Percentiles rank a stretch among this genome's conserved stretches.
These are phyloP conservation scores for Meteorus sp. DNA, from an alignment of 1,140 invertebrate genomes.

Conservation along the genomic window DNA sequence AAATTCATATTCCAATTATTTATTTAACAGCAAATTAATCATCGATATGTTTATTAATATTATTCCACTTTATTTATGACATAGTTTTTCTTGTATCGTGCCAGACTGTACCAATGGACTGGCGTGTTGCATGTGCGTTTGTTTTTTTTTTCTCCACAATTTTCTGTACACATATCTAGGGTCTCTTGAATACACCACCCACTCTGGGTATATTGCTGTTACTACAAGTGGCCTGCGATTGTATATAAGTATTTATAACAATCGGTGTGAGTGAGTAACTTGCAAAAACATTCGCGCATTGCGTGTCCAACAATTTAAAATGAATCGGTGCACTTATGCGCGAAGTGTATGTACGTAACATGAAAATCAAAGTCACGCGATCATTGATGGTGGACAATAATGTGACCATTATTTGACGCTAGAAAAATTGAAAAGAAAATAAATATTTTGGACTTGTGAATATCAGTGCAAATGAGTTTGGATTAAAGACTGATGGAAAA, in stretches of 20 bases:
- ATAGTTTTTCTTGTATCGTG: too few relatives aligned
- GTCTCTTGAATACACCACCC: too few relatives aligned
- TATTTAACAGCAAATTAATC: too few relatives aligned
- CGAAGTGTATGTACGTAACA: slow-evolving; percentile 31
- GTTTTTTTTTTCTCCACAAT: too few relatives aligned
- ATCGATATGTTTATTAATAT: too few relatives aligned
- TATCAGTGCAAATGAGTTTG: neutral
- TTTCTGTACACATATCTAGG: too few relatives aligned
- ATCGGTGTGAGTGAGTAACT: neutral
- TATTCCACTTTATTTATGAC: too few relatives aligned
- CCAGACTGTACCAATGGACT: too few relatives aligned
- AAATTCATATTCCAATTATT: too few relatives aligned
- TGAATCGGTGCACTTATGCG: slow-evolving; percentile 21
- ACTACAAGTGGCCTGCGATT: neutral
- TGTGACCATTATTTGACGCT: neutral
- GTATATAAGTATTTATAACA: neutral
- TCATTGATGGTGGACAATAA: neutral
- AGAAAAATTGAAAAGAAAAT: neutral
- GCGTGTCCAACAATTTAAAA: neutral
- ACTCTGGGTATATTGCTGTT: too few relatives aligned
- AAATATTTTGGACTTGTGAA: neutral
- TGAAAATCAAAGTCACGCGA: slow-evolving; percentile 28
- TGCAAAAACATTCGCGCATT: neutral
- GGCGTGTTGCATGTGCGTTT: too few relatives aligned
- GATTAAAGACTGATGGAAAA: too few relatives aligned